Percentiles rank a stretch among this genome's conserved stretches.
Conservation (phyloP, 2,113 vertebrate genomes). For the Silurus asotus region DNA sequence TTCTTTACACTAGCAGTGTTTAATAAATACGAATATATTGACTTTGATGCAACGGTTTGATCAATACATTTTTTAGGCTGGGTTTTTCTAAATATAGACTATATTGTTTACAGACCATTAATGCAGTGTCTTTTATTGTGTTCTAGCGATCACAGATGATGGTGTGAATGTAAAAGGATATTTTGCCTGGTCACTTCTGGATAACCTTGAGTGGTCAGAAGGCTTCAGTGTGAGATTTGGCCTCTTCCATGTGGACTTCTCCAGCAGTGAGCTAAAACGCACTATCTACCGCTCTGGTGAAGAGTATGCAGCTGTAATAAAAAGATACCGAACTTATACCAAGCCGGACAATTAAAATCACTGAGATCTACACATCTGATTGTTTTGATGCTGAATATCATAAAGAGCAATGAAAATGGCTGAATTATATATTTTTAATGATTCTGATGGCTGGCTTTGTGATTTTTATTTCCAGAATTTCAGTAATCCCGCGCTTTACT, state of each 20-base stretch:
- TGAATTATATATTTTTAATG: background rate
- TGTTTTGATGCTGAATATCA: background rate
- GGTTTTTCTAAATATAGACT: too few species aligned
- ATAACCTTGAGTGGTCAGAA: conserved; percentile 79
- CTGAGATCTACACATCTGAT: background rate
- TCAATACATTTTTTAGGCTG: background rate
- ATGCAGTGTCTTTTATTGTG: conserved; percentile 1
- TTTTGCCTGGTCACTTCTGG: conserved; percentile 78
- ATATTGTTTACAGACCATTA: background rate
- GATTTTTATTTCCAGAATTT: background rate
- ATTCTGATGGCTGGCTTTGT: background rate
- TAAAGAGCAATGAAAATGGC: background rate
- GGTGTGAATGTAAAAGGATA: conserved; percentile 67
- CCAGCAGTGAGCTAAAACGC: conserved; percentile 62
- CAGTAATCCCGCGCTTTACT: too few species aligned
- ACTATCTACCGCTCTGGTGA: conserved; percentile 73
- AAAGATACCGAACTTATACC: conserved; percentile 57
- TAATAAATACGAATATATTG: background rate
- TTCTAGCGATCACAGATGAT: conserved; percentile 69
- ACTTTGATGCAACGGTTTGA: background rate
- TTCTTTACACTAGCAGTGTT: background rate
- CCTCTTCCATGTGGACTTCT: conserved; percentile 78
- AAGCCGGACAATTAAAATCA: background rate
- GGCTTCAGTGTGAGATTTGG: conserved; percentile 77
- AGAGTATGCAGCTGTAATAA: conserved; percentile 75